These are phyloP conservation scores for Syndactyla subalaris DNA, from an alignment of 2,797 vertebrate genomes.

Conservation along the genomic window DNA sequence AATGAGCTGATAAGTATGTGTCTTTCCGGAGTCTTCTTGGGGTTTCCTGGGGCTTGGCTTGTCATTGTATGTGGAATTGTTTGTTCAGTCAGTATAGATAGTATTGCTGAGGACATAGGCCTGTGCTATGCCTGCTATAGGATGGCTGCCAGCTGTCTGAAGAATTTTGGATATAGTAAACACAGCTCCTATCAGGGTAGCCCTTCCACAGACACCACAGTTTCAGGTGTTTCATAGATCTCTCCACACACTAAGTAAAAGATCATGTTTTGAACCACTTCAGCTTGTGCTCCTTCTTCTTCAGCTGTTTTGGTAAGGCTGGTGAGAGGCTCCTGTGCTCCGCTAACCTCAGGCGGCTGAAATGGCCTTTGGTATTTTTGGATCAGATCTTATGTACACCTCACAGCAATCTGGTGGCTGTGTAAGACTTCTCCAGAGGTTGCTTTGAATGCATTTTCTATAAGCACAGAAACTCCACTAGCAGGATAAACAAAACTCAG, in stretches of 20 bases:
- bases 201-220: not conserved
- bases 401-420: not conserved
- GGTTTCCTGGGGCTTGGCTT: not conserved
- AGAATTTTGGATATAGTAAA: not conserved
- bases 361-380: not conserved
- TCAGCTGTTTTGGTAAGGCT: not conserved
- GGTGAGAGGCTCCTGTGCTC: not conserved
- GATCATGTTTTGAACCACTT: not conserved
- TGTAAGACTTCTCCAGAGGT: not conserved
- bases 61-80: not conserved
- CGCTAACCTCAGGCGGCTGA: not conserved
- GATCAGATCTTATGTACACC: not conserved
- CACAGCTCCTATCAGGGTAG: fast-evolving
- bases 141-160: not conserved
- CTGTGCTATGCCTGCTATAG: not conserved
- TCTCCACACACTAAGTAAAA: not conserved
- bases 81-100: fast-evolving
- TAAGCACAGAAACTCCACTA: not conserved
- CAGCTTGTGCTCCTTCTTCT: not conserved
- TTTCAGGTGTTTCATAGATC: not conserved
- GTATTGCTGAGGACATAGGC: not conserved
- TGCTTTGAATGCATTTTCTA: fast-evolving
- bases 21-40: not conserved
- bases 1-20: not conserved
- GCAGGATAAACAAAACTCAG: not conserved